Conservation (phyloP, 2,113 vertebrate species). For the Terrapene triunguis region DNA sequence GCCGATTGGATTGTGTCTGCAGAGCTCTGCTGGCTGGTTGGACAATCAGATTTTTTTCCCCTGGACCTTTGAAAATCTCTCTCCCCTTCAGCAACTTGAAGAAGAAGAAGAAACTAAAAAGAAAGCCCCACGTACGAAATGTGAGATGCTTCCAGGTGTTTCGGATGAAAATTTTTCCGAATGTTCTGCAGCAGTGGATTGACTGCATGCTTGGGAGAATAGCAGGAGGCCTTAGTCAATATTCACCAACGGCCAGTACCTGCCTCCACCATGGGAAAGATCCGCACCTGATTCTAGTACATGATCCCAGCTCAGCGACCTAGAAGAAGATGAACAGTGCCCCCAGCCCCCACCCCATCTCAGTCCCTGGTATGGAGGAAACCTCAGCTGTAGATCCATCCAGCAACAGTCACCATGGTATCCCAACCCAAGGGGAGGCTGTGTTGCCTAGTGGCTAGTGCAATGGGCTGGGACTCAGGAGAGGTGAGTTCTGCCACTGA, state of each 20-base stretch:
- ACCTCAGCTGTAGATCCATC: background rate
- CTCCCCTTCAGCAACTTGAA: background rate
- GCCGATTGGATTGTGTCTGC: no score
- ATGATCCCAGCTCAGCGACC: no score
- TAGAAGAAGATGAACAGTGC: background rate
- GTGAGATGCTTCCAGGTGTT: background rate
- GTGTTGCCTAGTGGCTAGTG: no score
- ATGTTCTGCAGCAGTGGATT: background rate
- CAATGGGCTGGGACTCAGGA: background rate
- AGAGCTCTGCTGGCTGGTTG: no score
- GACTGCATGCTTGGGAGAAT: background rate
- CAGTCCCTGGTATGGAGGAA: no score
- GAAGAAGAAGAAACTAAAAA: background rate
- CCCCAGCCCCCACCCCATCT: background rate
- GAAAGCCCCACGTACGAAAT: background rate
- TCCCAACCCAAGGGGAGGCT: no score
- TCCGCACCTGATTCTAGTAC: background rate
- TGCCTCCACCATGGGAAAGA: no score
- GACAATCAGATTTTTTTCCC: background rate
- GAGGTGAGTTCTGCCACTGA: background rate
- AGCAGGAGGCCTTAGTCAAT: background rate
- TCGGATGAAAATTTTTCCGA: background rate
- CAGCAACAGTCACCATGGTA: background rate
- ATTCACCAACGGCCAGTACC: background rate
- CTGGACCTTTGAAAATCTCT: background rate